Evolutionary conservation across 1,140 invertebrate genomes (phyloP).

Genomic region (Pseudomyrmex cubaensis): DNA sequence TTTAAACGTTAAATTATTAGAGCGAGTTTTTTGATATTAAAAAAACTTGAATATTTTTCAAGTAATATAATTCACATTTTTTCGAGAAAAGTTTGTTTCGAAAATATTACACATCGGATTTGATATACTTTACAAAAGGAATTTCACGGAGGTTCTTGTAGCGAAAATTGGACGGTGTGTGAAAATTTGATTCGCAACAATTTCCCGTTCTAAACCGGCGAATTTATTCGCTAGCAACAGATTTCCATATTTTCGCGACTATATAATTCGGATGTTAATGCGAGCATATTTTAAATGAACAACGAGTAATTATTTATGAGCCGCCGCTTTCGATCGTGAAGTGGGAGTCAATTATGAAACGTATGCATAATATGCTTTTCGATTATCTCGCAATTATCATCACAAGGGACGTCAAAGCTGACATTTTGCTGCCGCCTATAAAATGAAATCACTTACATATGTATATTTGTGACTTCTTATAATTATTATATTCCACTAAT

Average conservation of each 20-base stretch:
- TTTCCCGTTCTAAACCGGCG: neutral
- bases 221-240: slow-evolving; percentile 30
- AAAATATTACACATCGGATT: neutral
- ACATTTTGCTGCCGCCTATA: neutral
- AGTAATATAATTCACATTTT: too few species aligned
- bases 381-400: slow-evolving; percentile 48
- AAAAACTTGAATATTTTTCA: neutral
- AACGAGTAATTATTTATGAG: slow-evolving; percentile 42
- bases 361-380: slow-evolving; percentile 47
- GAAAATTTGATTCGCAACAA: slow-evolving; percentile 19
- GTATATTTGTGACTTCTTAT: neutral
- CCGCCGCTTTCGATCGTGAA: slow-evolving; percentile 3
- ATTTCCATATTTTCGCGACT: slow-evolving; percentile 46
- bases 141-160: neutral
- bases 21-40: neutral
- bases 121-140: neutral
- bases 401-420: slow-evolving; percentile 5
- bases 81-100: neutral
- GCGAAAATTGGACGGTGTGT: neutral
- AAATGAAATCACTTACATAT: neutral
- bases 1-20: too few species aligned
- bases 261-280: neutral
- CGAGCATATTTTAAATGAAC: slow-evolving; percentile 8
- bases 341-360: slow-evolving; percentile 47
- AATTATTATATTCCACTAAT: neutral